phyloP scores from a whole-genome alignment of 64 coral and sea anemone genomes.

The Hydrozoanthus tunicans region DNA sequence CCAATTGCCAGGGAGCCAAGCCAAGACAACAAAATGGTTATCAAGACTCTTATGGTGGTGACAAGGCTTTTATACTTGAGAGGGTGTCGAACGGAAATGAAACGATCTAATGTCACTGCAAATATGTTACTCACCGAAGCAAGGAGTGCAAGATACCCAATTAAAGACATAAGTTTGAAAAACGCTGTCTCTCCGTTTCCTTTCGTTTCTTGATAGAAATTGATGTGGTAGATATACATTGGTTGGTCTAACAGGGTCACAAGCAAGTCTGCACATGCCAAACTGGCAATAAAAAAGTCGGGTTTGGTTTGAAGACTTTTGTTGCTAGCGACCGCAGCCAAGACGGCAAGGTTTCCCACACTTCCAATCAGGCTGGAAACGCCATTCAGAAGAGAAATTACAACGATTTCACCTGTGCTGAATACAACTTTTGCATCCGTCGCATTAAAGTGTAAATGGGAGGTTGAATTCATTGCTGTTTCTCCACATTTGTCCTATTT shows the following conservation, averaged over 20 bases:
- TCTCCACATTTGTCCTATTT: too few species aligned
- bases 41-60: background rate
- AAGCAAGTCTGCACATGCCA: constrained; percentile 11
- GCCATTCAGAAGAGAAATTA: constrained; percentile 8
- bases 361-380: constrained; percentile 1
- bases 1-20: background rate
- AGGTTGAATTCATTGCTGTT: too few species aligned
- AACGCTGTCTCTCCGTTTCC: constrained; percentile 30
- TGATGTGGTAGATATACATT: constrained; percentile 51
- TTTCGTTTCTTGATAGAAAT: constrained; percentile 26
- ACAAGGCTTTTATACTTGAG: constrained; percentile 26
- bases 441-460: too few species aligned
- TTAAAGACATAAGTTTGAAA: background rate
- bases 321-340: background rate
- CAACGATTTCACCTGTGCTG: background rate
- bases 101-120: constrained; percentile 13
- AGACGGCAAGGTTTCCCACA: constrained; percentile 17
- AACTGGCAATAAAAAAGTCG: constrained; percentile 24
- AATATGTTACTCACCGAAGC: constrained; percentile 51
- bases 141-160: constrained; percentile 28
- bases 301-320: constrained; percentile 20
- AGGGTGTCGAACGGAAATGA: constrained; percentile 26
- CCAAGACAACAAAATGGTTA: background rate
- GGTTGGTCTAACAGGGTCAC: constrained; percentile 18
- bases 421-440: background rate